phyloP scores from a whole-genome alignment of 2,797 vertebrate genomes.

The Danio albolineatus region DNA sequence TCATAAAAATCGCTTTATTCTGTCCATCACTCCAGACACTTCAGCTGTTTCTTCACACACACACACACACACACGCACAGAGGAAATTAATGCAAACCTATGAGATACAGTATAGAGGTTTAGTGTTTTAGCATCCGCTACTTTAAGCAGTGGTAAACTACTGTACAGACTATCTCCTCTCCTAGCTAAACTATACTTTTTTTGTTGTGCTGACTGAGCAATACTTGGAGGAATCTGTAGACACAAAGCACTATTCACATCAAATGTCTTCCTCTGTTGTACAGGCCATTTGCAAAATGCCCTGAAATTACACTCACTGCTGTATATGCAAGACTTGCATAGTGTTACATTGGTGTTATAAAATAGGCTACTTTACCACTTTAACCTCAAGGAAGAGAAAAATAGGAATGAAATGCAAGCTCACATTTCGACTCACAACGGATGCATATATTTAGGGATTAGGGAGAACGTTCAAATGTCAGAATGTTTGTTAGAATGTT shows the following conservation, averaged over 20 bases:
- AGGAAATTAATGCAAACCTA: not conserved
- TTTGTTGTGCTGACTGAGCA: not conserved
- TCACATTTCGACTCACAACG: conserved; percentile 40
- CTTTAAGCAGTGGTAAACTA: conserved; percentile 6
- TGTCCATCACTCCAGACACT: conserved; percentile 10
- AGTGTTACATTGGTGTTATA: not conserved
- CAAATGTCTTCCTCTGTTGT: not conserved
- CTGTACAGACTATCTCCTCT: not conserved
- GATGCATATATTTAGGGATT: conserved; percentile 41
- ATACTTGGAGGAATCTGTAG: not conserved
- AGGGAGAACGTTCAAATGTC: conserved; percentile 41
- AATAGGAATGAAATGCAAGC: conserved; percentile 9
- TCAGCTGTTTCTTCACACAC: conserved; percentile 1
- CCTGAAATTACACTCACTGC: not conserved
- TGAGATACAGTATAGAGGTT: not conserved
- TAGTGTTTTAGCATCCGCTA: not conserved
- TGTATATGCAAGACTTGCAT: not conserved
- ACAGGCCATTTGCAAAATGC: not conserved
- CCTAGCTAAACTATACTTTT: not conserved
- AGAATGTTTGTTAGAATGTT: conserved; percentile 1
- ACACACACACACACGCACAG: not conserved
- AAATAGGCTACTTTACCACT: not conserved
- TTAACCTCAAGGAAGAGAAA: not conserved
- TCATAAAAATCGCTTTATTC: conserved; percentile 8
- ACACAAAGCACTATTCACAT: not conserved